Base-by-base conservation (phyloP, 53 echinoderm and acorn worm genomes). In the Holothuria scabra region DNA sequence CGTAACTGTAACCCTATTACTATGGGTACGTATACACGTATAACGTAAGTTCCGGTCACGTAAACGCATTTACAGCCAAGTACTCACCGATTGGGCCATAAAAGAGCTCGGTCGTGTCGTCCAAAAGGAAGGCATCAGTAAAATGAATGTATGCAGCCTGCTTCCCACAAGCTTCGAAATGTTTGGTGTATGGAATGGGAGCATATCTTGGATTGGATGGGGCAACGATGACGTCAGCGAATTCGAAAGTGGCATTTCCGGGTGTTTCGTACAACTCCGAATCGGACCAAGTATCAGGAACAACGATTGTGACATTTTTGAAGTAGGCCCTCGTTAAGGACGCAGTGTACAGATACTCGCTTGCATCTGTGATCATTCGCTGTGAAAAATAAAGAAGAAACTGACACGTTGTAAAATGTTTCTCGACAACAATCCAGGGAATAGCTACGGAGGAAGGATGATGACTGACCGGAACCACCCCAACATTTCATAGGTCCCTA, bases 31-130 rank as follows among this genome's bases (percentile, higher is more conserved):
- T n/a, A n/a, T n/a, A n/a, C n/a, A n/a, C n/a, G n/a, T n/a, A n/a
- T n/a, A n/a, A n/a, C n/a, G n/a, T n/a, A n/a, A n/a, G n/a, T n/a
- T n/a, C n/a, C n/a, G n/a, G n/a, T n/a, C n/a, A n/a, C n/a, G n/a
- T n/a, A n/a, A n/a, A n/a, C n/a, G n/a, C n/a, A n/a, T n/a, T n/a
- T n/a, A 41, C 8, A 41, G 25, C 6, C 18, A 7, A 65, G n/a
- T 23, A 85, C 94, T 86, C 84, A 94, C 94, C 94, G 25, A 94
- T 55, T 21, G 94, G 88, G 14, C 94, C 94, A 75, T 85, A 94
- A 55, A 84, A 86, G 6, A 52, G 38, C 55, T 92, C 92, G 28
- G 60, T 82, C 33, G 76, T 80, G 26, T 82, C 78, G 35, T 93
- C 90, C 20, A 78, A 60, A 21, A 93, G 41, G 74, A 81, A 93